Percentiles rank a stretch among this genome's conserved stretches.
Evolutionary conservation across 2,888 invertebrate species (phyloP).

Genomic region (Alitta virens): DNA sequence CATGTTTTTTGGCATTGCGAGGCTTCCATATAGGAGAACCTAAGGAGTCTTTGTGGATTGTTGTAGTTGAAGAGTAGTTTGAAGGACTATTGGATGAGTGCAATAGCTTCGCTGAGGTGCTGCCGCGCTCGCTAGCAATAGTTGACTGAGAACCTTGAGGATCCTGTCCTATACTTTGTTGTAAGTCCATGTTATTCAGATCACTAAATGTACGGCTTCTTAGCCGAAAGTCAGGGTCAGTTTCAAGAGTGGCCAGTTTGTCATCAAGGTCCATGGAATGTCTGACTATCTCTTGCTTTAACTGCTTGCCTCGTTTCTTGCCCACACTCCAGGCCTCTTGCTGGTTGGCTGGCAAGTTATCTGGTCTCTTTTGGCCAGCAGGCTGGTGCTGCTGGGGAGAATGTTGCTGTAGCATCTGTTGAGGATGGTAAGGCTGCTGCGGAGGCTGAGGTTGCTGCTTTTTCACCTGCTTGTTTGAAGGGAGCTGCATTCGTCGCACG

Average conservation of each 20-base stretch:
- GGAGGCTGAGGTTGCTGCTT: constrained; percentile 1
- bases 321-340: constrained; percentile 9
- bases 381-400: constrained; percentile 7
- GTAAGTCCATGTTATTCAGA: constrained; percentile 45
- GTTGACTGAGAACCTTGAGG: constrained; percentile 26
- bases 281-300: constrained; percentile 32
- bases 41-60: constrained; percentile 62
- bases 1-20: constrained; percentile 60
- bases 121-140: constrained; percentile 37
- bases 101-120: constrained; percentile 70
- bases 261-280: constrained; percentile 71
- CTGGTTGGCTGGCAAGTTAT: constrained; percentile 5
- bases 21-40: constrained; percentile 99
- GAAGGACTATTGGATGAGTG: constrained; percentile 92
- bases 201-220: constrained; percentile 91
- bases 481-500: constrained; percentile 94
- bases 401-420: neutral
- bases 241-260: constrained; percentile 39
- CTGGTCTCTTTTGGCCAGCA: constrained; percentile 1
- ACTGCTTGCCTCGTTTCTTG: constrained; percentile 17
- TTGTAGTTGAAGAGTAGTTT: constrained; percentile 73
- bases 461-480: constrained; percentile 50
- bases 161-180: constrained; percentile 47
- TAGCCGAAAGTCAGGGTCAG: constrained; percentile 65
- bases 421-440: constrained; percentile 1